Percentiles rank a stretch among this genome's conserved stretches.
Evolutionary conservation across 1,140 invertebrate species (phyloP).

Genomic region (Meteorus sp.): DNA sequence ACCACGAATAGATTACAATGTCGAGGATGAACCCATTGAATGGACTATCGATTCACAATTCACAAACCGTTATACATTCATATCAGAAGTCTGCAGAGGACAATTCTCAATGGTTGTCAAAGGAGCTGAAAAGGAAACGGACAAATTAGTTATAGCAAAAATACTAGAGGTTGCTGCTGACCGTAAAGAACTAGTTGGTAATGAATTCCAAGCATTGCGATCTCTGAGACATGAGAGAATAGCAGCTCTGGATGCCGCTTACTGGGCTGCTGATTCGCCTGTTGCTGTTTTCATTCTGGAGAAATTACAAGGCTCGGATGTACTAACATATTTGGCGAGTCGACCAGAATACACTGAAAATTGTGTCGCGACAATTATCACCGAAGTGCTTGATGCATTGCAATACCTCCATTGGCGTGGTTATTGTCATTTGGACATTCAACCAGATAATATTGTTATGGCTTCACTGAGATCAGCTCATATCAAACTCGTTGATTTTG

Average conservation of each 20-base stretch:
- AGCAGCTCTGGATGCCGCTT: constrained; percentile 73
- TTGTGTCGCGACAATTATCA: constrained; percentile 81
- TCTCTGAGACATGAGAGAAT: constrained; percentile 84
- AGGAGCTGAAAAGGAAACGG: constrained; percentile 74
- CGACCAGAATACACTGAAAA: constrained; percentile 89
- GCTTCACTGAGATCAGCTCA: constrained; percentile 80
- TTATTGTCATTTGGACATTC: constrained; percentile 88
- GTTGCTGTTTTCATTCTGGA: constrained; percentile 79
- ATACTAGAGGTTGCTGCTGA: constrained; percentile 72
- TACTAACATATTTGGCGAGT: constrained; percentile 84
- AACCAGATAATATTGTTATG: constrained; percentile 97
- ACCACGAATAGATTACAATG: constrained; percentile 70
- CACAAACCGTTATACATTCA: constrained; percentile 76
- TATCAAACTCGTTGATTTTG: constrained; percentile 92
- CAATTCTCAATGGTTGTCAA: constrained; percentile 83
- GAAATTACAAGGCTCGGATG: constrained; percentile 88
- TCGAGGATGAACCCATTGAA: constrained; percentile 73
- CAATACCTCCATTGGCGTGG: constrained; percentile 94
- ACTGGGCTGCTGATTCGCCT: constrained; percentile 66
- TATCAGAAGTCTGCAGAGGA: constrained; percentile 80
- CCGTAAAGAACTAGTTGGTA: constrained; percentile 67
- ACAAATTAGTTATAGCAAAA: constrained; percentile 77
- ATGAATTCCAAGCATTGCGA: constrained; percentile 82
- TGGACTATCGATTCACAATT: constrained; percentile 70
- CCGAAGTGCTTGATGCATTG: constrained; percentile 82